Evolutionary conservation across 2,888 invertebrate species (phyloP), one percentile per base, ranked within the genome.

Genomic region (Laspeyria flexula): DNA sequence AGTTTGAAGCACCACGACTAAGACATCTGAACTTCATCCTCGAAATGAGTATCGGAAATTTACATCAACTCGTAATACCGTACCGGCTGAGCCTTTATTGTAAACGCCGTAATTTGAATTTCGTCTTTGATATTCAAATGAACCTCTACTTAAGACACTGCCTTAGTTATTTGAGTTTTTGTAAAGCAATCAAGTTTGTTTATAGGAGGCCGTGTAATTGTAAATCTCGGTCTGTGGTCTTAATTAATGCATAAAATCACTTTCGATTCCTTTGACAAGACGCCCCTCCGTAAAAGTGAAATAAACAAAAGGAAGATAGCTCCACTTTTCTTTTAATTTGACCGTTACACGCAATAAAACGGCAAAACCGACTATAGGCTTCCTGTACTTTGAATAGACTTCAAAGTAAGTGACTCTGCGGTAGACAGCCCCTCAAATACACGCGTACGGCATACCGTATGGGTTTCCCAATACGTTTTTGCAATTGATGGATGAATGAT

Each of bases 111-210:
- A 90, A 92, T 92, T 92, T 91, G 89, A 91, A 92, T 91, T 91
- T 90, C 81, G 91, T 86, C 92, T 92, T 92, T 92, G 92, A 91
- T 90, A 92, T 92, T 91, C 85, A 91, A 92, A 92, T 92, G 89
- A 90, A 83, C 80, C 87, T 83, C 86, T 88, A 90, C 91, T 92
- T 91, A 90, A 91, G 91, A 92, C 92, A 91, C 83, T 90, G 90
- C 88, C 90, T 90, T 89, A 91, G 90, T 90, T 91, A 92, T 90
- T 91, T 86, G 90, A 90, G 89, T 91, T 92, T 92, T 92, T 92
- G 90, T 92, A 91, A 91, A 90, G 90, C 90, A 90, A 91, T 92
- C 91, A 89, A 91, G 89, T 90, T 91, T 91, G 91, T 91, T 91
- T 91, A 92, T 86, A 88, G 83, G 77, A 85, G 81, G 74, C 81